A percentile compares a stretch with the other conserved stretches of the same genome.
Conservation (phyloP, 2,113 vertebrate species). For the Dromaius novaehollandiae region DNA sequence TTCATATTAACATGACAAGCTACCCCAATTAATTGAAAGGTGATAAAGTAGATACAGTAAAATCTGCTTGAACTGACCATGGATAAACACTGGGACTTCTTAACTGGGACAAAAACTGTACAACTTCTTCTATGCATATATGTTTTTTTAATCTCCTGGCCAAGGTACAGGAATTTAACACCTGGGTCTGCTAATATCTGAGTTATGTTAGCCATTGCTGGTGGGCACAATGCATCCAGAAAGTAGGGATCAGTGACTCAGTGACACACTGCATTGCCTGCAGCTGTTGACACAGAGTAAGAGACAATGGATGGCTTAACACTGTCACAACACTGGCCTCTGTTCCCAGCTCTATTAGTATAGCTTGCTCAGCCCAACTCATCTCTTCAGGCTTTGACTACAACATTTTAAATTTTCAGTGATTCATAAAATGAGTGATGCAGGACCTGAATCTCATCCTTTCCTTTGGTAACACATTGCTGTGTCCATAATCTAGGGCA, state of each 20-base stretch:
- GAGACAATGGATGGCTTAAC: background rate
- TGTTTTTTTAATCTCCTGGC: background rate
- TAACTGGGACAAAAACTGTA: background rate
- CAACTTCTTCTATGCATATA: background rate
- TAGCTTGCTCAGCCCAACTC: background rate
- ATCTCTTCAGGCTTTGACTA: background rate
- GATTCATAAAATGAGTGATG: background rate
- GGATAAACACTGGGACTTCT: background rate
- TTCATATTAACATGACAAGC: background rate
- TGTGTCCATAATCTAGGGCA: background rate
- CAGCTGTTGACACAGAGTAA: background rate
- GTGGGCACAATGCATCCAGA: rapidly evolving
- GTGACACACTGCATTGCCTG: background rate
- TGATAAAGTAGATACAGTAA: background rate
- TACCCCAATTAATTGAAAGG: background rate
- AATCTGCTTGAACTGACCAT: background rate
- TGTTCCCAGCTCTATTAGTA: background rate
- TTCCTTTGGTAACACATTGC: background rate
- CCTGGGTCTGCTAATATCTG: background rate
- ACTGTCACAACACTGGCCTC: background rate
- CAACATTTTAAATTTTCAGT: rapidly evolving
- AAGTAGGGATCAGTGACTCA: background rate
- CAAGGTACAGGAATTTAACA: background rate
- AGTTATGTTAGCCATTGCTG: background rate
- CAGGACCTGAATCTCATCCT: background rate